phyloP scores from a whole-genome alignment of 2,797 vertebrate species.

The Cynopterus sphinx region DNA sequence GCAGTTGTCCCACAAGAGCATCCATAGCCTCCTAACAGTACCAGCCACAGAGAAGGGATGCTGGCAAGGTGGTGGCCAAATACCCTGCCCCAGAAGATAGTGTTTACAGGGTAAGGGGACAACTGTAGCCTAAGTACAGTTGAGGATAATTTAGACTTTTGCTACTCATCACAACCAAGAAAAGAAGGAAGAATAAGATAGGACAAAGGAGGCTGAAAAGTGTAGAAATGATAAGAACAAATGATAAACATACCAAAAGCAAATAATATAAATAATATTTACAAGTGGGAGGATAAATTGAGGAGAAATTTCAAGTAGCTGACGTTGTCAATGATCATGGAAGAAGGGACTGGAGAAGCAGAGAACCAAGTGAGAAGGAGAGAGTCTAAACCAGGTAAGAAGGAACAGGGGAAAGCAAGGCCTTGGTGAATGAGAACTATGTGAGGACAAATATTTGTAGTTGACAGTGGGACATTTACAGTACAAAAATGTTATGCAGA shows the following conservation, averaged over 20 bases:
- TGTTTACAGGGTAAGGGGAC: background rate
- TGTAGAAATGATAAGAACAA: background rate
- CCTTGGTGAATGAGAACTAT: background rate
- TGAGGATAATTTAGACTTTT: background rate
- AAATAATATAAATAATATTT: background rate
- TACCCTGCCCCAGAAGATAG: background rate
- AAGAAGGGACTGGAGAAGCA: background rate
- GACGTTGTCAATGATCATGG: background rate
- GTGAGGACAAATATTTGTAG: background rate
- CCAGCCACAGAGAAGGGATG: background rate
- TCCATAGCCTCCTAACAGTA: background rate
- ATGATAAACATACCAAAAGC: background rate
- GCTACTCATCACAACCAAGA: background rate
- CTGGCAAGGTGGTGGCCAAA: background rate
- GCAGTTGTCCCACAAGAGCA: background rate
- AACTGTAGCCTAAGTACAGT: background rate
- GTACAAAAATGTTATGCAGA: background rate
- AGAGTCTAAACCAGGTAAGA: background rate
- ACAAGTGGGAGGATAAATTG: rapidly evolving
- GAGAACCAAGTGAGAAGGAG: rapidly evolving
- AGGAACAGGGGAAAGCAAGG: rapidly evolving
- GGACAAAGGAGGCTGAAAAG: background rate
- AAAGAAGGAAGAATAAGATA: background rate
- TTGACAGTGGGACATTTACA: background rate
- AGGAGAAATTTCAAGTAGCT: background rate